Base-by-base conservation (phyloP, 2,888 invertebrate genomes). In the Rapana venosa region DNA sequence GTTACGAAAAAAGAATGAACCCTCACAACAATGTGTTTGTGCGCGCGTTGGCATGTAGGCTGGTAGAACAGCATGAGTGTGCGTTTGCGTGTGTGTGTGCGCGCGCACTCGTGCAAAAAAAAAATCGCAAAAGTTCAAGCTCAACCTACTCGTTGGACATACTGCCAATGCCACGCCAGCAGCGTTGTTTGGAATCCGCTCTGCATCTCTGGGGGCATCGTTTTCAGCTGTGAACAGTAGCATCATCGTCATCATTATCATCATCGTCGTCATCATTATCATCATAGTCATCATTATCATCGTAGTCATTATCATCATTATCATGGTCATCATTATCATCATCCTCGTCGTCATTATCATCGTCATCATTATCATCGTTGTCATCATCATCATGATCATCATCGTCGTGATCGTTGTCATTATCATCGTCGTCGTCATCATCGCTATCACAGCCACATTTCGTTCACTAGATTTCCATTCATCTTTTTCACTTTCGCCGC, bases 111-210 rank as follows among this genome's bases (percentile, higher is more conserved):
- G 47, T 47, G 47, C 47, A 47, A 47, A 47, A 47, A 47, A 47
- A 47, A 2, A 47, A n/a, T n/a, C 0, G 77, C n/a, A 22, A 77
- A 66, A 13, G 8, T 47, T 5, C 47, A 47, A n/a, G 30, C 5
- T 74, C 30, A n/a, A 84, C 86, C 20, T 92, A 94, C 94, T 92
- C 93, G 92, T 84, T 94, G 93, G 13, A 94, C 92, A 47, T 93
- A 92, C 30, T 93, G 87, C 91, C 92, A 93, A 66, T 94, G 93
- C 94, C 94, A 94, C 5, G 91, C 91, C 26, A 88, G 86, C 26
- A 90, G 86, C 1, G 93, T 93, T 1, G 92, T 91, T 89, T 94
- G 94, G 88, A 93, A 94, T 0, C 94, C 94, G 58, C 92, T 92
- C 61, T 92, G 90, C 35, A 94, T 87, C 15, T 92, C 93, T 13